phyloP scores from a whole-genome alignment of 2,888 invertebrate genomes.

The Buathra laborator region DNA sequence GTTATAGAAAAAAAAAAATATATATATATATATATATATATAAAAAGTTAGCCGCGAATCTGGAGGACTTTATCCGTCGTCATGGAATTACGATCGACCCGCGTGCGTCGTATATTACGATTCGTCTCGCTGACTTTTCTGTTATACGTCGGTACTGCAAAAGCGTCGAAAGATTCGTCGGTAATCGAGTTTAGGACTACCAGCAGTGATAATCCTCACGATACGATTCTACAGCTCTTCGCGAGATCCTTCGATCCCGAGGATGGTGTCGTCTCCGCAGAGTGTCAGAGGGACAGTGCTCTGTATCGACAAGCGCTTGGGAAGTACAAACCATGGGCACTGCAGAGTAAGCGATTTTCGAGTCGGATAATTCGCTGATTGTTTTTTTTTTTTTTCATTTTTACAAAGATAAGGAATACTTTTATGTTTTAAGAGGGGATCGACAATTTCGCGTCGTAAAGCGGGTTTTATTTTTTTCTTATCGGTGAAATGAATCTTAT shows the following conservation, averaged over 20 bases:
- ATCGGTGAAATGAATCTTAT: no score
- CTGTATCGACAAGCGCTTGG: slow-evolving; percentile 74
- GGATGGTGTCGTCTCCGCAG: slow-evolving; percentile 69
- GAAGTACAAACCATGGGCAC: slow-evolving; percentile 79
- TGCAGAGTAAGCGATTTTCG: slow-evolving; percentile 78
- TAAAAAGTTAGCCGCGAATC: no score
- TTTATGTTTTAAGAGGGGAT: background rate
- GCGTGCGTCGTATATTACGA: background rate
- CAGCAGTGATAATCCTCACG: slow-evolving; percentile 73
- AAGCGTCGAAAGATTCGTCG: background rate
- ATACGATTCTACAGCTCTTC: slow-evolving; percentile 73
- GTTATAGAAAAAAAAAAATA: background rate
- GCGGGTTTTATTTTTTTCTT: no score
- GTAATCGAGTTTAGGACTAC: background rate
- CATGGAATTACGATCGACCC: no score
- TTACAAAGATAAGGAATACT: background rate
- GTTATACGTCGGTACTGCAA: background rate
- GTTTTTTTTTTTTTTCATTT: background rate
- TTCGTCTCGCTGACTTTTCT: slow-evolving; percentile 15
- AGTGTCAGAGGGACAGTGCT: slow-evolving; percentile 76
- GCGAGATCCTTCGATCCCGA: slow-evolving; percentile 75
- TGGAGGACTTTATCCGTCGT: no score
- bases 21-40: no score
- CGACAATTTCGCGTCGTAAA: no score
- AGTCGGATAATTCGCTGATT: background rate